phyloP scores from a whole-genome alignment of 2,113 vertebrate species.

The Notiomystis cincta region DNA sequence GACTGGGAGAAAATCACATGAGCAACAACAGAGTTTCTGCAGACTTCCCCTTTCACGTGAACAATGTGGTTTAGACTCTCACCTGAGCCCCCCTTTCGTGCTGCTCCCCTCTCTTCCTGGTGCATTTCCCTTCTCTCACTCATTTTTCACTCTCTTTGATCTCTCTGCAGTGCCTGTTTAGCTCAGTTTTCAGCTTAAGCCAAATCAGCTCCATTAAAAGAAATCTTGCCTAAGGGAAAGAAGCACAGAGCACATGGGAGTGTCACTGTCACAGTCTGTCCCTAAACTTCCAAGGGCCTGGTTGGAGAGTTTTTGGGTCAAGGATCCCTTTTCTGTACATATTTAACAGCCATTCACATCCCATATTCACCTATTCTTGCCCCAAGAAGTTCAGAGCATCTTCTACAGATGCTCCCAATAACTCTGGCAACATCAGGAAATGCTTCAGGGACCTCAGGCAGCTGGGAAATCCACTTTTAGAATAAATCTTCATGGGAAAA shows the following conservation, averaged over 20 bases:
- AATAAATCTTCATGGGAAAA: background rate
- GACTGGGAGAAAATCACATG: constrained; percentile 27
- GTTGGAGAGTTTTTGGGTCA: background rate
- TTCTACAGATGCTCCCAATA: background rate
- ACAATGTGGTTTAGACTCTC: background rate
- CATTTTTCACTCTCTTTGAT: background rate
- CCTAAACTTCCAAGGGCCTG: background rate
- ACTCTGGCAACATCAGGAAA: background rate
- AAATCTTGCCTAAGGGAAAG: background rate
- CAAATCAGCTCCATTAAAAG: background rate
- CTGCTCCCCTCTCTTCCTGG: background rate
- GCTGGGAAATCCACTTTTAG: background rate
- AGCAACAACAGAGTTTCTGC: background rate
- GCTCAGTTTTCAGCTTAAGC: background rate
- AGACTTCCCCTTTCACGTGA: background rate
- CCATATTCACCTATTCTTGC: background rate
- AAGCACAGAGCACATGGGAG: background rate
- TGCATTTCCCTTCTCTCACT: background rate
- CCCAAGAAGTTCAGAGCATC: background rate
- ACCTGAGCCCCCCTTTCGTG: background rate
- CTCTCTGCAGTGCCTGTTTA: background rate
- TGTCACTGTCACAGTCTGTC: background rate
- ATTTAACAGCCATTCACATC: background rate
- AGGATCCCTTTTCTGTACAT: background rate
- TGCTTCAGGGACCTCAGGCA: background rate